Conservation (phyloP, 2,888 invertebrate genomes). For the Conomelus anceps region DNA sequence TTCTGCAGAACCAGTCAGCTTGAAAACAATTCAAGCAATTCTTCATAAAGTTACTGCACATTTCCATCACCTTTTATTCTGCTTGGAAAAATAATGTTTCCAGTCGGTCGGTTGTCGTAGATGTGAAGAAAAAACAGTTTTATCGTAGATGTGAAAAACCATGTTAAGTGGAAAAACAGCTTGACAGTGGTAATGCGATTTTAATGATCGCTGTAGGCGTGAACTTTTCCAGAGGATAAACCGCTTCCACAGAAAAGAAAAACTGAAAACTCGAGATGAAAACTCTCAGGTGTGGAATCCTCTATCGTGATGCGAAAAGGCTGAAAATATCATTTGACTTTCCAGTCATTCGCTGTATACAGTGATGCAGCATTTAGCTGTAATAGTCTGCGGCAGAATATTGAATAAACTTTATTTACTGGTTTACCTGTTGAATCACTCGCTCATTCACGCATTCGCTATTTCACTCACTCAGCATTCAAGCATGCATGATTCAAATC, state of each 20-base stretch:
- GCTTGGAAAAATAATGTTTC: not conserved
- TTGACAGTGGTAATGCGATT: not conserved
- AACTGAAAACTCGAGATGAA: not conserved
- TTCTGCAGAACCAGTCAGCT: no score
- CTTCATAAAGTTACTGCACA: no score
- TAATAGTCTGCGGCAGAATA: no score
- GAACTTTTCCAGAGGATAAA: not conserved
- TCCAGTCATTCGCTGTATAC: no score
- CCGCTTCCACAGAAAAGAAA: not conserved
- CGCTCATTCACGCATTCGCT: no score
- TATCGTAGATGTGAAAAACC: not conserved
- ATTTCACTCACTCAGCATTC: no score
- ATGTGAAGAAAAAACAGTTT: not conserved
- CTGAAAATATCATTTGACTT: no score
- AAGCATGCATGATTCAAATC: no score
- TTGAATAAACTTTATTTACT: no score
- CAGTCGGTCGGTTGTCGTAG: not conserved
- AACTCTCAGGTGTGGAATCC: not conserved
- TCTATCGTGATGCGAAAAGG: not conserved
- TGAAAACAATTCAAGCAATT: no score
- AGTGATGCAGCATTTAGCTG: no score
- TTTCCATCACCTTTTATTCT: not conserved
- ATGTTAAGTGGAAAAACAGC: not conserved
- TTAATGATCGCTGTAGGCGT: not conserved
- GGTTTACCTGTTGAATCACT: no score